These are phyloP conservation scores for Brachyistius frenatus DNA, from an alignment of 2,113 vertebrate species.

Conservation along the genomic window DNA sequence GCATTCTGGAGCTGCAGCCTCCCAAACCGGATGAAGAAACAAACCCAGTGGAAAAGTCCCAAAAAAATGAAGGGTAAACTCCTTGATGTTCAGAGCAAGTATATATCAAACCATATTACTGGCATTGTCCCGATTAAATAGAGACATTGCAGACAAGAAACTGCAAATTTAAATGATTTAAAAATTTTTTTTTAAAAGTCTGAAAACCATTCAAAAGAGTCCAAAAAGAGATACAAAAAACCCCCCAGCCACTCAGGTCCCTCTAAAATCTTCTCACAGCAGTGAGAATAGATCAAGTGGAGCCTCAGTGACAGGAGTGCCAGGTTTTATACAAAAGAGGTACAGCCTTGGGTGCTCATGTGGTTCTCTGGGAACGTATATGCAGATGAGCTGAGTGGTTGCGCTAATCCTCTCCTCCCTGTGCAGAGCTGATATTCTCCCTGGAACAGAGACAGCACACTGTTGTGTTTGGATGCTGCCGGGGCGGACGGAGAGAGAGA, in stretches of 20 bases:
- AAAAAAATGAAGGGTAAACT: constrained; percentile 42
- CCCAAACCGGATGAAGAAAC: constrained; percentile 35
- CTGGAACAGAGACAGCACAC: constrained; percentile 86
- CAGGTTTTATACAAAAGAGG: constrained; percentile 72
- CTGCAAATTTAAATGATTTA: constrained; percentile 3
- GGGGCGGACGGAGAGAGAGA: constrained; percentile 79
- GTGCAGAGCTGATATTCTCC: constrained; percentile 86
- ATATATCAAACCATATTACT: constrained; percentile 47
- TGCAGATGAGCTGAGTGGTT: constrained; percentile 84
- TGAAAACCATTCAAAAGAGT: constrained; percentile 11
- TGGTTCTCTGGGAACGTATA: constrained; percentile 78
- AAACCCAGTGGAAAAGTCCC: constrained; percentile 23
- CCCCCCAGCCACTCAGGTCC: constrained; percentile 28
- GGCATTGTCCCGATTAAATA: constrained; percentile 63
- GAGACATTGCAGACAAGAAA: constrained; percentile 35
- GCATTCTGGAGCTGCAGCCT: constrained; percentile 85
- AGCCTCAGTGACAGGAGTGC: constrained; percentile 53
- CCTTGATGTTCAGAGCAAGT: constrained; percentile 63
- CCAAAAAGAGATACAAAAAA: constrained; percentile 13
- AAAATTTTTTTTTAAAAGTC: not conserved
- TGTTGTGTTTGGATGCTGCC: constrained; percentile 84
- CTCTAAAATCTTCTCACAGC: constrained; percentile 61
- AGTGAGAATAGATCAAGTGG: constrained; percentile 58
- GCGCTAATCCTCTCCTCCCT: constrained; percentile 86
- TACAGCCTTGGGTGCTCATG: constrained; percentile 69